These are phyloP conservation scores for Heliconius sara DNA, from an alignment of 2,888 invertebrate species.

Conservation along the genomic window DNA sequence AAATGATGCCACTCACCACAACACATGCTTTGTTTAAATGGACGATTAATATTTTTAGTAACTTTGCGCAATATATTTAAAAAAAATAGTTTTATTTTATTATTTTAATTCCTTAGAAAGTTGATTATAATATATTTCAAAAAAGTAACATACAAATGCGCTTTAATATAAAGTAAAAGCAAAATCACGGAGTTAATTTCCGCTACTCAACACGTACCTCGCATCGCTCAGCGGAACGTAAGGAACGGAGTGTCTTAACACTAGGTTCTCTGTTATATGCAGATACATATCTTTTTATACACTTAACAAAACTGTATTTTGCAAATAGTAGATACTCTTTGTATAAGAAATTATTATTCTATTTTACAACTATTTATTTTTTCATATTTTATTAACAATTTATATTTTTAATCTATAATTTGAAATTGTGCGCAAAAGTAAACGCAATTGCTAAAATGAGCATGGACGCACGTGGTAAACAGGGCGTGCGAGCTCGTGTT, in stretches of 20 bases:
- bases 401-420: not conserved
- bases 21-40: not conserved
- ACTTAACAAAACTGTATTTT: not conserved
- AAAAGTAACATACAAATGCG: not conserved
- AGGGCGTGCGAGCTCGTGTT: constrained; percentile 54
- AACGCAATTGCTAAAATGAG: constrained; percentile 44
- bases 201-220: too few species aligned
- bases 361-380: not conserved
- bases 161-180: not conserved
- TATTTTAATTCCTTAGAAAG: not conserved
- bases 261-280: too few species aligned
- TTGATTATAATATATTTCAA: not conserved
- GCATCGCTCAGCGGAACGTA: too few species aligned
- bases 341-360: not conserved
- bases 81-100: not conserved
- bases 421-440: constrained; percentile 22
- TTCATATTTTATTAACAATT: too few species aligned
- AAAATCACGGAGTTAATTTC: too few species aligned
- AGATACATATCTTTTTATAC: too few species aligned
- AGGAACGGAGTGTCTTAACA: too few species aligned
- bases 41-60: too few species aligned
- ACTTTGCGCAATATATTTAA: not conserved
- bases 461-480: constrained; percentile 52
- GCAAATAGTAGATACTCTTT: too few species aligned
- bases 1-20: not conserved